Percentiles rank a stretch among this genome's conserved stretches.
Evolutionary conservation across 2,113 vertebrate species (phyloP).

Genomic region (Oreochromis spilurus): DNA sequence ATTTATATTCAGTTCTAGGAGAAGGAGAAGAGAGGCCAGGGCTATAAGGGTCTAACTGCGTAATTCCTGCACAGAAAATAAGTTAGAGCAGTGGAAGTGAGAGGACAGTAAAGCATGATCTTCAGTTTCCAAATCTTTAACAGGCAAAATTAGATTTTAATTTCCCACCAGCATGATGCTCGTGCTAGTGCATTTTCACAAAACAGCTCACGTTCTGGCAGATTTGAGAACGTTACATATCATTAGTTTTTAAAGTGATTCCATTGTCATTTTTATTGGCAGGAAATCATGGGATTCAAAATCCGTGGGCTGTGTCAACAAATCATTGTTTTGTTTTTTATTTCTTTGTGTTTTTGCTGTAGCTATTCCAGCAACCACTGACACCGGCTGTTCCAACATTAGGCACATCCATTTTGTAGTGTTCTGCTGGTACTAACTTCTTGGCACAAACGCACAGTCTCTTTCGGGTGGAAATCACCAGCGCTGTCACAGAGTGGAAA

Average conservation of each 20-base stretch:
- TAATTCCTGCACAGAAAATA: not conserved
- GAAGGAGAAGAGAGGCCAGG: not conserved
- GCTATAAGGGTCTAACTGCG: not conserved
- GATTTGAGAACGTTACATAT: not conserved
- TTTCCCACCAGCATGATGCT: not conserved
- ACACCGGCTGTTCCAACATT: not conserved
- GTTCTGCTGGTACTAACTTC: not conserved
- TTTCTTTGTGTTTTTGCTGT: not conserved
- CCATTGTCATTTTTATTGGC: not conserved
- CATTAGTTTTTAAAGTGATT: not conserved
- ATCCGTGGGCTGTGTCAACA: not conserved
- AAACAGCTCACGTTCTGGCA: not conserved
- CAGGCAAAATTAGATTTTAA: not conserved
- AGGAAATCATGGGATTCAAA: not conserved
- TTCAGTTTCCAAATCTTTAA: not conserved
- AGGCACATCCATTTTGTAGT: not conserved
- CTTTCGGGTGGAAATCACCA: not conserved
- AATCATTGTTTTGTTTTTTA: not conserved
- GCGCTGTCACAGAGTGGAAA: not conserved
- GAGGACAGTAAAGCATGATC: not conserved
- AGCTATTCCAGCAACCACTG: not conserved
- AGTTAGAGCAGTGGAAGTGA: not conserved
- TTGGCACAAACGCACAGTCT: not conserved
- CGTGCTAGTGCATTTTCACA: not conserved
- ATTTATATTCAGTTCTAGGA: not conserved